A percentile compares a stretch with the other conserved stretches of the same genome.
Evolutionary conservation across 2,888 invertebrate species (phyloP).

Genomic region (Acronicta psi): DNA sequence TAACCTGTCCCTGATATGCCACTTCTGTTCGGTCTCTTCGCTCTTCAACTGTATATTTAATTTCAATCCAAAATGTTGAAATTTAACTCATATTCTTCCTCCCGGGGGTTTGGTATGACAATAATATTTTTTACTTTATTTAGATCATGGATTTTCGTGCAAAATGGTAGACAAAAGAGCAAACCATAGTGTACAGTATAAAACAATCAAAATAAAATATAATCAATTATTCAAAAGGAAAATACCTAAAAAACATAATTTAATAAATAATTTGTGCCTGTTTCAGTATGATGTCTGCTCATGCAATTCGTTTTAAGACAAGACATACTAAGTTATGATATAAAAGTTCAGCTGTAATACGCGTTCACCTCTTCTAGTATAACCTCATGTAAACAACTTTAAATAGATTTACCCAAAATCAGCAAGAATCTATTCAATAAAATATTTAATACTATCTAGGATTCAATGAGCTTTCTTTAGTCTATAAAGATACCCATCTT

Average conservation of each 20-base stretch:
- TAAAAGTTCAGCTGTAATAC: no score
- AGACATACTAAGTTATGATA: no score
- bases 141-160: conserved; percentile 22
- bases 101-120: conserved; percentile 13
- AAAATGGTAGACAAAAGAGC: conserved; percentile 29
- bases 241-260: conserved; percentile 3
- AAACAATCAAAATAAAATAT: conserved; percentile 35
- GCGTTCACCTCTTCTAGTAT: no score
- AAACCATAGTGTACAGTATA: conserved; percentile 30
- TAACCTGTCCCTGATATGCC: conserved; percentile 13
- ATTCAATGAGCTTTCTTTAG: no score
- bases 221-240: conserved; percentile 18
- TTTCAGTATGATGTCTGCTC: not conserved
- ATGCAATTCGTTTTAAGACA: not conserved
- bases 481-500: no score
- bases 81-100: not conserved
- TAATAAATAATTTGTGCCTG: conserved; percentile 28
- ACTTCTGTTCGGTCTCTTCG: conserved; percentile 17
- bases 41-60: conserved; percentile 7
- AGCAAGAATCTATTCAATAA: no score
- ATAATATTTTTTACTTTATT: conserved; percentile 11
- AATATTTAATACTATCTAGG: no score
- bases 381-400: no score
- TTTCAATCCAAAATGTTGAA: conserved; percentile 31
- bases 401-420: no score